phyloP scores from a whole-genome alignment of 1,140 invertebrate genomes.

The Leptopilina clavipes region DNA sequence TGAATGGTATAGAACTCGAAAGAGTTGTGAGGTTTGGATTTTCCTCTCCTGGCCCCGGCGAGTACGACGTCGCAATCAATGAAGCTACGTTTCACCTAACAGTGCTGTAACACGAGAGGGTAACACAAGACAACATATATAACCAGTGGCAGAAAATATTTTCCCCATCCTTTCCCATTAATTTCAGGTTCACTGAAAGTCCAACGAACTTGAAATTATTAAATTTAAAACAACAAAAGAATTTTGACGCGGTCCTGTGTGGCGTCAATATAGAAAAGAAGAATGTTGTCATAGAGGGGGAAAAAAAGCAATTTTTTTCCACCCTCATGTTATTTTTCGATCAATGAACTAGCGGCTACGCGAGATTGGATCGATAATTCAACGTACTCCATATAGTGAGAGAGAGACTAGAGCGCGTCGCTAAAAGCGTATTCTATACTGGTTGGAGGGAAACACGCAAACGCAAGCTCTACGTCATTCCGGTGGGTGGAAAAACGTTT shows the following conservation, averaged over 20 bases:
- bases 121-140: slow-evolving; percentile 14
- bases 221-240: neutral
- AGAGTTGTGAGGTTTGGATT: slow-evolving; percentile 39
- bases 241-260: neutral
- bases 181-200: neutral
- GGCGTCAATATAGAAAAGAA: neutral
- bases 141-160: neutral
- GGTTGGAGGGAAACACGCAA: slow-evolving; percentile 40
- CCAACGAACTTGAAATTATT: slow-evolving; percentile 15
- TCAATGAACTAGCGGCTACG: slow-evolving; percentile 23
- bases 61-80: slow-evolving; percentile 72
- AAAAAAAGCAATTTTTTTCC: neutral
- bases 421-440: slow-evolving; percentile 19
- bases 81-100: slow-evolving; percentile 73
- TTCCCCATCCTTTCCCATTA: neutral
- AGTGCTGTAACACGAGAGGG: slow-evolving; percentile 60
- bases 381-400: slow-evolving; percentile 2
- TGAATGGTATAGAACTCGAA: slow-evolving; percentile 7
- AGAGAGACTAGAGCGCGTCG: slow-evolving; percentile 12
- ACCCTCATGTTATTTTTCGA: slow-evolving; percentile 9
- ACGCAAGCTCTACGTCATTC: slow-evolving; percentile 40
- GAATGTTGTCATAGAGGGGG: too few relatives aligned
- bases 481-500: slow-evolving; percentile 29
- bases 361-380: slow-evolving; percentile 22
- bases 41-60: slow-evolving; percentile 58